Evolutionary conservation across 2,797 vertebrate species (phyloP).

Genomic region (Tenualosa ilisha): DNA sequence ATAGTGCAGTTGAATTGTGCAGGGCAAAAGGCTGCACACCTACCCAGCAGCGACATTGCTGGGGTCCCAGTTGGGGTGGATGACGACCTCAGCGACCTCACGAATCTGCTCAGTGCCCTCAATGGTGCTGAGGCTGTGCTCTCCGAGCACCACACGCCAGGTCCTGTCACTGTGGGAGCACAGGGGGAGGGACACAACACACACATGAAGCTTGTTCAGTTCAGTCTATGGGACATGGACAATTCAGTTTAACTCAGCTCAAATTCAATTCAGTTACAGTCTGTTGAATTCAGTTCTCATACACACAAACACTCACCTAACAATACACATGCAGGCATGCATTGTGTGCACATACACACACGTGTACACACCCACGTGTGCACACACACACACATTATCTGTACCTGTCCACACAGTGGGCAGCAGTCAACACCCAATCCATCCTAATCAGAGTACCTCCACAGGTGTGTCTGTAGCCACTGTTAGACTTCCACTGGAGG

Average conservation of each 20-base stretch:
- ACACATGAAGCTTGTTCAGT: no score
- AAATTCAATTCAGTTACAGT: neutral
- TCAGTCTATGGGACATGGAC: no score
- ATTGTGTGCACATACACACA: neutral
- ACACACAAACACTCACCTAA: no score
- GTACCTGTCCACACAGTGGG: constrained; percentile 85
- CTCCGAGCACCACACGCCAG: constrained; percentile 84
- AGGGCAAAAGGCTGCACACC: constrained; percentile 25
- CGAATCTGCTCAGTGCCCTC: constrained; percentile 80
- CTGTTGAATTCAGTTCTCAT: neutral
- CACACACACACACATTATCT: neutral
- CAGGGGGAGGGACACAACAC: neutral
- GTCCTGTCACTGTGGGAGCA: constrained; percentile 57
- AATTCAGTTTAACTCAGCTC: no score
- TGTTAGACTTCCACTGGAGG: constrained; percentile 78
- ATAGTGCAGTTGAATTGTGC: no score
- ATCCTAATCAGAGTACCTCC: constrained; percentile 82
- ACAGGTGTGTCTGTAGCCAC: constrained; percentile 81
- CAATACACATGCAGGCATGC: no score
- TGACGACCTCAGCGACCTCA: constrained; percentile 74
- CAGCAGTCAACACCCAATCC: constrained; percentile 88
- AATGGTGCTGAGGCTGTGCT: constrained; percentile 75
- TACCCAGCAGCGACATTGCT: constrained; percentile 77
- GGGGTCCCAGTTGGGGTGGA: constrained; percentile 80
- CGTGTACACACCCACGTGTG: neutral